Conservation (phyloP, 2,113 vertebrate species). For the Neodontobutis hainanensis region DNA sequence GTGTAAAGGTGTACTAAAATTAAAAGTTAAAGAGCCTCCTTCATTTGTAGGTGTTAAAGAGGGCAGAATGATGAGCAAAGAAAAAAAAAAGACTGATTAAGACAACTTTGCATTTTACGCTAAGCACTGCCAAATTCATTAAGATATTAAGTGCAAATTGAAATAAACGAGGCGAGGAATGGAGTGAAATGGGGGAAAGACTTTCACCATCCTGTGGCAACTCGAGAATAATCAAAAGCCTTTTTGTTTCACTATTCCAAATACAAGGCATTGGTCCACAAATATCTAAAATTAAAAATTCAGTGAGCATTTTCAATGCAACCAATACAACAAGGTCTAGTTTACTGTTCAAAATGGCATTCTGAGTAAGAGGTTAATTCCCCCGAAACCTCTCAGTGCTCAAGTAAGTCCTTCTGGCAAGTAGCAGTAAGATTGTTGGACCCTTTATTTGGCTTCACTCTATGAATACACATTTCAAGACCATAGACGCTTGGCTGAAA, state of each 20-base stretch:
- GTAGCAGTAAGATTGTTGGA: slow-evolving; percentile 2
- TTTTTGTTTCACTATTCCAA: not conserved
- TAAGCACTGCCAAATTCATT: slow-evolving; percentile 35
- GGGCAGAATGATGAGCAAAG: slow-evolving; percentile 17
- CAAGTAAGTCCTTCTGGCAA: slow-evolving; percentile 8
- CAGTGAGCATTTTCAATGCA: not conserved
- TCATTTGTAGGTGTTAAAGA: slow-evolving; percentile 32
- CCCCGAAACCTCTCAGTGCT: slow-evolving; percentile 6
- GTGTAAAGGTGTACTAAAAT: slow-evolving; percentile 10
- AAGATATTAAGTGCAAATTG: slow-evolving; percentile 64
- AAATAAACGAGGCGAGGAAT: slow-evolving; percentile 51
- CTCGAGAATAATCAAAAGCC: slow-evolving; percentile 15
- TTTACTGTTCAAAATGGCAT: not conserved
- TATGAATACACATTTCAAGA: slow-evolving; percentile 1
- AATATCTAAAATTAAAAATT: slow-evolving; percentile 8
- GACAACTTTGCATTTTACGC: slow-evolving; percentile 46
- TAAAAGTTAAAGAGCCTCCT: slow-evolving; percentile 6
- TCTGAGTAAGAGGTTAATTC: not conserved
- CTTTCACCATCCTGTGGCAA: slow-evolving; percentile 25
- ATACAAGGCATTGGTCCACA: slow-evolving; percentile 43
- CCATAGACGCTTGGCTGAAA: too few species aligned
- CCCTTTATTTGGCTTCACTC: slow-evolving; percentile 6
- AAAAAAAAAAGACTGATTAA: slow-evolving; percentile 33
- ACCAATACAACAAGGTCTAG: slow-evolving; percentile 3
- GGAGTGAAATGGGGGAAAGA: slow-evolving; percentile 42